Evolutionary conservation across 2,888 invertebrate species (phyloP).

Genomic region (Hypena proboscidalis): DNA sequence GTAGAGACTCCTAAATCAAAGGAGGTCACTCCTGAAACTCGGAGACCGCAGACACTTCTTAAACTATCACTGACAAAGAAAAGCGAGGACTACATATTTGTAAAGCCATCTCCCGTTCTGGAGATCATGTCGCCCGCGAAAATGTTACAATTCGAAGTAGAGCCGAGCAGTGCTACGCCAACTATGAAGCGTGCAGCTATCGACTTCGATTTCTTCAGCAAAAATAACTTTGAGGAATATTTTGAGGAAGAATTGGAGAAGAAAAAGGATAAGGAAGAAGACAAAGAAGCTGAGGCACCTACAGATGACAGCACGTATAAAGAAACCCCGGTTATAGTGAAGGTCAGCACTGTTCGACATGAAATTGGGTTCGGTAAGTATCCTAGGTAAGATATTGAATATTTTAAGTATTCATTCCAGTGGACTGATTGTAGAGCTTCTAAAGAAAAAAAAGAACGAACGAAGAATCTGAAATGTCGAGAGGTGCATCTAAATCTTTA

Average conservation of each 20-base stretch:
- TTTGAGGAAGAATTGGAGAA: conserved; percentile 53
- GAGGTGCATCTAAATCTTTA: too few species aligned
- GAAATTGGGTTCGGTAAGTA: conserved; percentile 79
- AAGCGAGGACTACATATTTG: conserved; percentile 64
- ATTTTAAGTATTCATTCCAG: conserved; percentile 17
- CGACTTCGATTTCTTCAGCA: conserved; percentile 75
- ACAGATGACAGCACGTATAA: conserved; percentile 50
- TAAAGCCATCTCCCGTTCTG: conserved; percentile 69
- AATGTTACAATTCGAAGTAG: conserved; percentile 77
- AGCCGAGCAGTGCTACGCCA: conserved; percentile 67
- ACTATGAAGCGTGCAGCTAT: conserved; percentile 78
- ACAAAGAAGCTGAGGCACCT: conserved; percentile 25
- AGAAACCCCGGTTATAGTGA: conserved; percentile 71
- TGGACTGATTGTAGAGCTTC: too few species aligned
- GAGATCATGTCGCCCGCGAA: conserved; percentile 78
- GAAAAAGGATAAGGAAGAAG: conserved; percentile 32
- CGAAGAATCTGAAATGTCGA: too few species aligned
- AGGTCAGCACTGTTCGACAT: conserved; percentile 71
- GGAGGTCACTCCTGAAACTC: conserved; percentile 39
- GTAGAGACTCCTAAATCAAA: conserved; percentile 56
- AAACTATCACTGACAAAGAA: conserved; percentile 66
- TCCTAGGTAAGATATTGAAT: conserved; percentile 16
- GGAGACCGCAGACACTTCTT: conserved; percentile 54
- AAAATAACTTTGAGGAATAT: conserved; percentile 69
- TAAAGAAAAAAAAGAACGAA: too few species aligned